Base-by-base conservation (phyloP, 2,797 vertebrate genomes). In the Sebastes dallii region DNA sequence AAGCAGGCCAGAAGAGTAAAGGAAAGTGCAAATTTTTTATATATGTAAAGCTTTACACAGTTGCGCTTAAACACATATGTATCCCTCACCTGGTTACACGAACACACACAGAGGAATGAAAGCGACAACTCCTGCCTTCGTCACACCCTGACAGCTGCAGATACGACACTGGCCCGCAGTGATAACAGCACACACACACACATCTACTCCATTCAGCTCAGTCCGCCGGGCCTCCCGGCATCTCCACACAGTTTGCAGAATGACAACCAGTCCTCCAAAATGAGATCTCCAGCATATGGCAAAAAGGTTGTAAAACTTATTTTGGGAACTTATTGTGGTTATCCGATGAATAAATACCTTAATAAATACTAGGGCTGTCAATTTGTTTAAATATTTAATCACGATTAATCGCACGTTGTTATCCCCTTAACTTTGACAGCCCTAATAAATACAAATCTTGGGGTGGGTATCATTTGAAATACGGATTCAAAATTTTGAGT, bases 111-210 rank as follows among this genome's bases (percentile, higher is more conserved):
- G 30, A 79, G 70, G 65, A 66, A 75, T 32, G 9, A 80, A 83
- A 85, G 75, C 14, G 3, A 72, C 81, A 66, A 55, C 82, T 87
- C 9, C 20, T 11, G 69, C 55, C 30, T 52, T 52, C 75, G 66
- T 73, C 65, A 25, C 65, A 84, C 73, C 84, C 46, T 91, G 88
- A 80, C 85, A 73, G 86, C 75, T 77, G 78, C 78, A 86, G 86
- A 90, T 89, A 76, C 3, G 29, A 78, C 64, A 65, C 75, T 88
- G 89, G 81, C 52, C 82, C 66, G 75, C 75, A 69, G 78, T 71
- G 86, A 91, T 82, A 89, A 84, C 59, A 29, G 20, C 22, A n/a
- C 54, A 61, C 60, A 29, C 39, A 62, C 42, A 39, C 20, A 22
- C 54, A 50, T 61, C 24, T 54, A n/a, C 75, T 77, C 30, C 64